These are phyloP conservation scores for Sus cebifrons DNA, from an alignment of 2,797 vertebrate species.

Conservation along the genomic window DNA sequence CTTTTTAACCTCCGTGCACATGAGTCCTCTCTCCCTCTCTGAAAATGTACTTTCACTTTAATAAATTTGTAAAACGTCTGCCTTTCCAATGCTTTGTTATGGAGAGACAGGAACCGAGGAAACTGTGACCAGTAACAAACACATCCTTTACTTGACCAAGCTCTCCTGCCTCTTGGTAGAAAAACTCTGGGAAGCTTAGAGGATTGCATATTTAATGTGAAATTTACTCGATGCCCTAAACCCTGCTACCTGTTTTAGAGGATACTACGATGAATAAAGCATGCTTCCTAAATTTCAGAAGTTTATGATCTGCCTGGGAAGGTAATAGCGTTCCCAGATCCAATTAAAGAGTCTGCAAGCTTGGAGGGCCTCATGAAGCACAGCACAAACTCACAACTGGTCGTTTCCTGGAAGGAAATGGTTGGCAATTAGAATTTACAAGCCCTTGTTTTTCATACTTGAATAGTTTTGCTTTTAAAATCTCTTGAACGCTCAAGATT, in stretches of 20 bases:
- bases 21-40: too few relatives aligned
- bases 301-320: neutral
- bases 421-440: slow-evolving; percentile 19
- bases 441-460: slow-evolving; percentile 18
- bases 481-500: slow-evolving; percentile 14
- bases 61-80: too few relatives aligned
- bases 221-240: neutral
- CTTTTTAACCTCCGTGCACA: too few relatives aligned
- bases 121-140: too few relatives aligned
- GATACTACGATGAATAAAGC: neutral
- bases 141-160: neutral
- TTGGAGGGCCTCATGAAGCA: neutral
- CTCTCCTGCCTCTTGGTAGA: neutral
- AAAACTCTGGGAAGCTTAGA: neutral
- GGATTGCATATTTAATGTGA: neutral
- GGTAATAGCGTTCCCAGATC: neutral
- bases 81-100: too few relatives aligned
- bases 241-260: neutral
- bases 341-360: neutral
- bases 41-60: too few relatives aligned
- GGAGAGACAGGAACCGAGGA: too few relatives aligned
- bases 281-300: neutral
- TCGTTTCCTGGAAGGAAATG: neutral
- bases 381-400: neutral
- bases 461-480: slow-evolving; percentile 51